Conservation (phyloP, 2,888 invertebrate species). For the Melanotus villosus region DNA sequence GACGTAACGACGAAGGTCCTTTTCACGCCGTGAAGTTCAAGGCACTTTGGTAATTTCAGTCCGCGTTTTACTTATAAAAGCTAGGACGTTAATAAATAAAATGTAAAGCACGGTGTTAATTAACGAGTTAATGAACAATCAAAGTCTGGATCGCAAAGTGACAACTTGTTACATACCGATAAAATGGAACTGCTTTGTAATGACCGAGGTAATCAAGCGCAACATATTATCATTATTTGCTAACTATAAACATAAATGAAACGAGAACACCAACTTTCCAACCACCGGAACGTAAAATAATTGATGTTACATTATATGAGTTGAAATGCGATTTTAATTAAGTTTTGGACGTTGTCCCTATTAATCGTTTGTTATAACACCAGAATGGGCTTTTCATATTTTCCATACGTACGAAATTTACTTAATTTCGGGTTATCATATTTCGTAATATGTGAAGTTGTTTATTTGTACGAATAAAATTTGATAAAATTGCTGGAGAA, state of each 20-base stretch:
- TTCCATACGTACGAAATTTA: no score
- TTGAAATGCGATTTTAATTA: not conserved
- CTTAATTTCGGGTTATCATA: no score
- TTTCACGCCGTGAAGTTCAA: constrained; percentile 8
- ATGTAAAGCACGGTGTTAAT: constrained; percentile 22
- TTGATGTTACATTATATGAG: not conserved
- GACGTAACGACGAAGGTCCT: not conserved
- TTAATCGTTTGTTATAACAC: not conserved
- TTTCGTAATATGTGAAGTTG: no score
- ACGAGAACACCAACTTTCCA: constrained; percentile 2
- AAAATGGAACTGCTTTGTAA: not conserved
- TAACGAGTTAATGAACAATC: constrained; percentile 15
- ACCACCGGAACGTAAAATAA: not conserved
- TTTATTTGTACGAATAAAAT: no score
- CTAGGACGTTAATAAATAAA: constrained; percentile 14
- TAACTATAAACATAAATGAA: not conserved
- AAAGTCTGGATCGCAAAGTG: constrained; percentile 1
- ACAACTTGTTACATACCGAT: not conserved
- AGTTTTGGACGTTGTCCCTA: not conserved
- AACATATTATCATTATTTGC: constrained; percentile 12
- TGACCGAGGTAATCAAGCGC: constrained; percentile 10
- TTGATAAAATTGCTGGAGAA: no score
- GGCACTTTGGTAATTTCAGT: not conserved
- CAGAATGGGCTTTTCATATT: no score
- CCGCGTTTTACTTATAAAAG: constrained; percentile 1